A percentile compares a stretch with the other conserved stretches of the same genome.
Evolutionary conservation across 2,888 invertebrate species (phyloP).

Genomic region (Allygus modestus): DNA sequence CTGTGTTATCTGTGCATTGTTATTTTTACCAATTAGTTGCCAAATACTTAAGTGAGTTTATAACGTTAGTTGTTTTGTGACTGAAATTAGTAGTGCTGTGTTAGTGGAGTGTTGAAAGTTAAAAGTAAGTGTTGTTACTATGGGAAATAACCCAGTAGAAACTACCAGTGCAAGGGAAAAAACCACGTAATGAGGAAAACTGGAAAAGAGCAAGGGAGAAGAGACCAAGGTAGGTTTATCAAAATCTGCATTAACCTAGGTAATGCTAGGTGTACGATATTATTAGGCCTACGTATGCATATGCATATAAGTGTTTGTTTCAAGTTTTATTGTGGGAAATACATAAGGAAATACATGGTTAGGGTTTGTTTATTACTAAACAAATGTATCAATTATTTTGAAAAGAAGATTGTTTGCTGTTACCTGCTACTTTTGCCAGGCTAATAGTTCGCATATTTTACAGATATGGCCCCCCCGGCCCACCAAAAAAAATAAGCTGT

Average conservation of each 20-base stretch:
- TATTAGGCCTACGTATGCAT: neutral
- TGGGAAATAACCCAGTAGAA: too few relatives aligned
- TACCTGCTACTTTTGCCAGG: too few relatives aligned
- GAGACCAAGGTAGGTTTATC: constrained; percentile 27
- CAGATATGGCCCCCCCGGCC: constrained; percentile 9
- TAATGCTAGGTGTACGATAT: neutral
- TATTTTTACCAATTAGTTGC: too few relatives aligned
- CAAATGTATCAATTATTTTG: neutral
- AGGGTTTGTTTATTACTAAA: too few relatives aligned
- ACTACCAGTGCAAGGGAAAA: neutral
- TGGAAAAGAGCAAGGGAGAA: neutral
- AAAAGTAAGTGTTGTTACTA: too few relatives aligned
- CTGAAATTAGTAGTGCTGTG: too few relatives aligned
- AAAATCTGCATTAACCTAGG: neutral
- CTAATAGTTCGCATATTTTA: neutral
- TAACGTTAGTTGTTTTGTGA: too few relatives aligned
- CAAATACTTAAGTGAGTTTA: too few relatives aligned
- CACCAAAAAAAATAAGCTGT: neutral
- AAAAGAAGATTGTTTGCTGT: too few relatives aligned
- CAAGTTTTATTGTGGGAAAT: neutral
- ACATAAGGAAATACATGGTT: neutral
- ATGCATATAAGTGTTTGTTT: too few relatives aligned
- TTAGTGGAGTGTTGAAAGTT: too few relatives aligned
- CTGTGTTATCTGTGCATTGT: too few relatives aligned
- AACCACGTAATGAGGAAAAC: neutral